Evolutionary conservation across 2,113 vertebrate genomes (phyloP).

Genomic region (Micromys minutus): DNA sequence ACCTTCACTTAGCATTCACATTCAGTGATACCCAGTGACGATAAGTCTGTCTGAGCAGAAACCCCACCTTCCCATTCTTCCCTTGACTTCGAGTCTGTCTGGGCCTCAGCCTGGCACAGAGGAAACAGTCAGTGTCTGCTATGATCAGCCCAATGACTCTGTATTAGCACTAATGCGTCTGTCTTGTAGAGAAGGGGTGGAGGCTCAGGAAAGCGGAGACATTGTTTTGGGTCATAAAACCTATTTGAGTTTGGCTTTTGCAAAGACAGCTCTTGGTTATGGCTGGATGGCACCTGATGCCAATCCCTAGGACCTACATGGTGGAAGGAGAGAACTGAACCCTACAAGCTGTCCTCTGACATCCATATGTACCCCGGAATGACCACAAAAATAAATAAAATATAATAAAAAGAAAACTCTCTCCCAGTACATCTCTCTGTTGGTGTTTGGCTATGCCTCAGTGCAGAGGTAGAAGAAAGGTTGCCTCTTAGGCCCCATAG

Average conservation of each 20-base stretch:
- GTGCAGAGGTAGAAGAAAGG: neutral
- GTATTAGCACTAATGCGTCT: neutral
- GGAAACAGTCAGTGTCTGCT: neutral
- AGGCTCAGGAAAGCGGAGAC: neutral
- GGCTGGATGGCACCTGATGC: neutral
- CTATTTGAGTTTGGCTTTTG: neutral
- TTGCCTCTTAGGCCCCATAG: neutral
- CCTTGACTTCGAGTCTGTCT: conserved; percentile 32
- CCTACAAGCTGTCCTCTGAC: neutral
- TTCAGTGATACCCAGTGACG: neutral
- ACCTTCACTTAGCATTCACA: neutral
- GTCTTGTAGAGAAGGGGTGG: neutral
- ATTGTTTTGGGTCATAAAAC: neutral
- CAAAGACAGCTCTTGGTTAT: neutral
- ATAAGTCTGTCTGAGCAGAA: neutral
- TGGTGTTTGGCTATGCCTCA: neutral
- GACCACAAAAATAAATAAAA: neutral
- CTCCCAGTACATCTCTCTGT: neutral
- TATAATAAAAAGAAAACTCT: neutral
- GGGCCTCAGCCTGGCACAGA: neutral
- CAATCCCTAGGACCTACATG: neutral
- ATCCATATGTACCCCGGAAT: too few relatives aligned
- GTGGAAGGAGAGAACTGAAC: neutral
- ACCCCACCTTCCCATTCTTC: neutral
- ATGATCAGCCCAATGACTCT: neutral